Conservation (phyloP, 2,113 vertebrate genomes). For the Noturus placidus region DNA sequence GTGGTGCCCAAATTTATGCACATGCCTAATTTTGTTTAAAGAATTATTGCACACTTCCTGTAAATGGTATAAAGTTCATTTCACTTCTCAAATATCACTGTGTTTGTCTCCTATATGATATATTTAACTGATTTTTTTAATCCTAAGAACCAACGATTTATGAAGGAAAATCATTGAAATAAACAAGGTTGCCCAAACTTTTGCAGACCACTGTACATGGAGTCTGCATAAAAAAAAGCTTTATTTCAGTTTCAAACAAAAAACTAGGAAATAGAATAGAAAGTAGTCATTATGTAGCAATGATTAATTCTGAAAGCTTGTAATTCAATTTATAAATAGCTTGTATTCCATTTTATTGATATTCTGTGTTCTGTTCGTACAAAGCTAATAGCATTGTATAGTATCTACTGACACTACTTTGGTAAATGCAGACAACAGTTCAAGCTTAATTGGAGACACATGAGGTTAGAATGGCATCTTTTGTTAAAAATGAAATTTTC, state of each 20-base stretch:
- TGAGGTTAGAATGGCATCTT: not conserved
- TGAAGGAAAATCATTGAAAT: no score
- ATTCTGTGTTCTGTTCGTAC: not conserved
- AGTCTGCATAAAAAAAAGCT: not conserved
- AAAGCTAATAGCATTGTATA: not conserved
- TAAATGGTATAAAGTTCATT: no score
- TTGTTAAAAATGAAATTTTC: not conserved
- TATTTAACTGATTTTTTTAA: no score
- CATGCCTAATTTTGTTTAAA: no score
- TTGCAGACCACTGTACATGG: no score
- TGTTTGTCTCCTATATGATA: no score
- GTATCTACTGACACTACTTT: not conserved
- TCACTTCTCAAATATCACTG: no score
- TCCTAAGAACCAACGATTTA: no score
- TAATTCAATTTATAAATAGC: not conserved
- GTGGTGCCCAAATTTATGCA: no score
- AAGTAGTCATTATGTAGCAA: not conserved
- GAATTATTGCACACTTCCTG: no score
- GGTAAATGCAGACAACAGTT: not conserved
- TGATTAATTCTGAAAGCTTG: not conserved
- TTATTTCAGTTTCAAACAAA: not conserved
- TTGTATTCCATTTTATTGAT: not conserved
- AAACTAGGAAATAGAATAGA: not conserved
- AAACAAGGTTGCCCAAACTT: no score
- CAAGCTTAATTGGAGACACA: not conserved